phyloP scores from a whole-genome alignment of 1,140 invertebrate genomes.

The Drosophila obscura region DNA sequence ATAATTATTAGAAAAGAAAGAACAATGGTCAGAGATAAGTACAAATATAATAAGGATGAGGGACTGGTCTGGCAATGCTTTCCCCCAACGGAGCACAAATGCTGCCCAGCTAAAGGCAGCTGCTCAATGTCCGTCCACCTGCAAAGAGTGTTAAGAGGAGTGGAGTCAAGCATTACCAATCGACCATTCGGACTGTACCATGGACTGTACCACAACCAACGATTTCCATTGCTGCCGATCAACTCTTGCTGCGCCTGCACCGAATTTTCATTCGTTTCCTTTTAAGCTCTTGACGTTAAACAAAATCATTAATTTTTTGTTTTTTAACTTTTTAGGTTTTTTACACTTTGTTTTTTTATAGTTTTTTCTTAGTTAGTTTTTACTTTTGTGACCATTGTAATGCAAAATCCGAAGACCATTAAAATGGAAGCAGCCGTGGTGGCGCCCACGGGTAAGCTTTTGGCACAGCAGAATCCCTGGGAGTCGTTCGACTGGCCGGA shows the following conservation, averaged over 20 bases:
- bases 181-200: no score
- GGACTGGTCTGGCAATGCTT: no score
- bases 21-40: no score
- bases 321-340: conserved; percentile 21
- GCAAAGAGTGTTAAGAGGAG: no score
- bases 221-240: neutral
- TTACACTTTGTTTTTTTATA: conserved; percentile 15
- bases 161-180: no score
- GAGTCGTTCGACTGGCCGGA: conserved; percentile 33
- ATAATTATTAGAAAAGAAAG: no score
- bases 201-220: no score
- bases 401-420: conserved; percentile 8
- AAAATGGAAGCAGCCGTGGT: neutral
- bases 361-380: conserved; percentile 26
- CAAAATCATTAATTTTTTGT: conserved; percentile 29
- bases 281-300: conserved; percentile 16
- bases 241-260: conserved; percentile 1
- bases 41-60: no score
- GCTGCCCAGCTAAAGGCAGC: no score
- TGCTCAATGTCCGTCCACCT: no score
- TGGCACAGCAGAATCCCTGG: conserved; percentile 29
- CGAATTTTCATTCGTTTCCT: conserved; percentile 7
- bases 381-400: conserved; percentile 10
- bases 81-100: no score
- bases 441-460: neutral